These are phyloP conservation scores for Hyperoplus lanceolatus DNA, from an alignment of 2,797 vertebrate species.

Conservation along the genomic window DNA sequence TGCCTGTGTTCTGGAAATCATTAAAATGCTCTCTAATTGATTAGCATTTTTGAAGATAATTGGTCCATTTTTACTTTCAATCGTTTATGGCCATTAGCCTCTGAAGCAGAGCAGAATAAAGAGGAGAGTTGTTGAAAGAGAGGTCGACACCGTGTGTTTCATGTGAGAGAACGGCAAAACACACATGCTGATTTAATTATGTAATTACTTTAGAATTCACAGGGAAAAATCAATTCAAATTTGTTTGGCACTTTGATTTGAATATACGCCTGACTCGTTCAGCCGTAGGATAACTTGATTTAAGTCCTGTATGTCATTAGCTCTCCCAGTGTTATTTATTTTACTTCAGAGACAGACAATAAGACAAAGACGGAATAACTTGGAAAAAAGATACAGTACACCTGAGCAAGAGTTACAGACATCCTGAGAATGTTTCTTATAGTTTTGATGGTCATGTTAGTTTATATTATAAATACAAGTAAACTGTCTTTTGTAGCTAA, in stretches of 20 bases:
- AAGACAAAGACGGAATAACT: not conserved
- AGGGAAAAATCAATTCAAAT: conserved; percentile 49
- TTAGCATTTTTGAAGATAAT: conserved; percentile 24
- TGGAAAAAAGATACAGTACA: not conserved
- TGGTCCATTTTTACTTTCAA: conserved; percentile 26
- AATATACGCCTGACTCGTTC: conserved; percentile 38
- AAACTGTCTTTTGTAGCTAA: not conserved
- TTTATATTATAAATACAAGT: not conserved
- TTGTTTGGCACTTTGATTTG: conserved; percentile 48
- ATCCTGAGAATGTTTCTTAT: not conserved
- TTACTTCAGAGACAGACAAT: conserved; percentile 18
- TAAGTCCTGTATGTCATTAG: conserved; percentile 15
- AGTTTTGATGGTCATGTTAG: not conserved
- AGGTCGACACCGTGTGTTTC: not conserved
- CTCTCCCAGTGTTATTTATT: conserved; percentile 16
- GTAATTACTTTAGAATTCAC: conserved; percentile 49
- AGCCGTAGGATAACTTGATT: conserved; percentile 13
- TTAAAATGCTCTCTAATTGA: conserved; percentile 26
- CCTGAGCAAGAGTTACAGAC: not conserved
- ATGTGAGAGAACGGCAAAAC: conserved; percentile 21
- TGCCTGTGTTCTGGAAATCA: conserved; percentile 28
- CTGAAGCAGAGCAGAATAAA: conserved; percentile 5
- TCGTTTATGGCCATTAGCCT: conserved; percentile 32
- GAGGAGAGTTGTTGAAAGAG: conserved; percentile 11
- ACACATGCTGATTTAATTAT: conserved; percentile 41